Percentiles rank a stretch among this genome's conserved stretches.
Evolutionary conservation across 2,113 vertebrate genomes (phyloP).

Genomic region (Acanthisitta chloris): DNA sequence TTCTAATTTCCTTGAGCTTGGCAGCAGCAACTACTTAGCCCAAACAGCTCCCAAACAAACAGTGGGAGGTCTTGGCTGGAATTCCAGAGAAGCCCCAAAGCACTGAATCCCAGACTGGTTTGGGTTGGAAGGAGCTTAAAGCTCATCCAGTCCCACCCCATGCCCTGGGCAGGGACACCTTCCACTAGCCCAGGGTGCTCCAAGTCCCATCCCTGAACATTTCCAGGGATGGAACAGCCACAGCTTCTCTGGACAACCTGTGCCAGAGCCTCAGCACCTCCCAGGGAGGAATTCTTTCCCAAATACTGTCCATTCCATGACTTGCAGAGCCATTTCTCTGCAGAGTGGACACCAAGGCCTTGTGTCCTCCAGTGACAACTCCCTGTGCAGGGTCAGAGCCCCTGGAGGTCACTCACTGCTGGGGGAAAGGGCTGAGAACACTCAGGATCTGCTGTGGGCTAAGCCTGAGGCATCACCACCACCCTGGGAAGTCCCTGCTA

Average conservation of each 20-base stretch:
- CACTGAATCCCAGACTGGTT: too few relatives aligned
- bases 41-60: neutral
- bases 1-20: neutral
- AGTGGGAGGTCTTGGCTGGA: neutral
- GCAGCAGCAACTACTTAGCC: neutral
- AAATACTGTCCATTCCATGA: fast-evolving
- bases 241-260: neutral
- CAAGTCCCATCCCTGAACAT: neutral
- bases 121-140: neutral
- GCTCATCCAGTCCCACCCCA: neutral
- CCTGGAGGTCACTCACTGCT: neutral
- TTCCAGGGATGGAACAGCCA: neutral
- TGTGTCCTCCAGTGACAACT: neutral
- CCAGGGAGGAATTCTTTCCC: neutral
- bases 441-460: neutral
- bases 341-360: too few relatives aligned
- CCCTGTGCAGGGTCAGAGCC: neutral
- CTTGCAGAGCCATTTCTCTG: fast-evolving
- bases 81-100: neutral
- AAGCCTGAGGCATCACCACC: neutral
- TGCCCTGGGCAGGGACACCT: neutral
- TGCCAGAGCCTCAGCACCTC: neutral
- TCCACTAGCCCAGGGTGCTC: neutral
- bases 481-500: neutral
- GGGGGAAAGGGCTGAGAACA: neutral